Base-by-base conservation (phyloP, 1,140 invertebrate genomes). In the Theocolax elegans region DNA sequence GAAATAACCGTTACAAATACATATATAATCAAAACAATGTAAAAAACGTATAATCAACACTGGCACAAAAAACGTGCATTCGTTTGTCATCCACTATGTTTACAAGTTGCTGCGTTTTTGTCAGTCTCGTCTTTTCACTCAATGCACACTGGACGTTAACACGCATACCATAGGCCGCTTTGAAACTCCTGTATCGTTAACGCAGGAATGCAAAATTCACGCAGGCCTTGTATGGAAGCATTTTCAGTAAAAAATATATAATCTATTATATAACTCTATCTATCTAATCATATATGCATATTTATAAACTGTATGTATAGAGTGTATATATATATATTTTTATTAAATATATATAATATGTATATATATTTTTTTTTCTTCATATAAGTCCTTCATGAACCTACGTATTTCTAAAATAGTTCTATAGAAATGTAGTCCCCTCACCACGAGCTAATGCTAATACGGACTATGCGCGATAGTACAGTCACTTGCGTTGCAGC, bases 391-490 rank as follows among this genome's bases (percentile, higher is more conserved):
- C 68, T 75, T 67, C 74, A 73, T 74, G 68, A 71, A 67, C 72
- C 75, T 76, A 78, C 71, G 46, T 58, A 77, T 65, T 62, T 49
- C 42, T 79, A 77, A 75, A 77, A 73, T 82, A 81, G 53, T 75
- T 42, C 64, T 80, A 78, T 76, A 74, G 75, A 77, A 82, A 79
- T 76, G 67, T 82, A 80, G 73, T 82, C 79, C 83, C 83, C 80
- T 84, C 83, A 84, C 83, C 82, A 76, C 76, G 75, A 83, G 74
- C 78, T 82, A 82, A 81, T 64, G 71, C 74, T 79, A 78, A 77
- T 80, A 77, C 77, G 75, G 79, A 80, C 76, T 72, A 76, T 80
- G 68, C 74, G 74, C 74, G 59, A 62, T 76, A 72, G 77, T 78
- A 75, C 76, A 77, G 73, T 76, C 74, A 63, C 79, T 79, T 77